Evolutionary conservation across 2,113 vertebrate genomes (phyloP).

Genomic region (Paramisgurnus dabryanus): DNA sequence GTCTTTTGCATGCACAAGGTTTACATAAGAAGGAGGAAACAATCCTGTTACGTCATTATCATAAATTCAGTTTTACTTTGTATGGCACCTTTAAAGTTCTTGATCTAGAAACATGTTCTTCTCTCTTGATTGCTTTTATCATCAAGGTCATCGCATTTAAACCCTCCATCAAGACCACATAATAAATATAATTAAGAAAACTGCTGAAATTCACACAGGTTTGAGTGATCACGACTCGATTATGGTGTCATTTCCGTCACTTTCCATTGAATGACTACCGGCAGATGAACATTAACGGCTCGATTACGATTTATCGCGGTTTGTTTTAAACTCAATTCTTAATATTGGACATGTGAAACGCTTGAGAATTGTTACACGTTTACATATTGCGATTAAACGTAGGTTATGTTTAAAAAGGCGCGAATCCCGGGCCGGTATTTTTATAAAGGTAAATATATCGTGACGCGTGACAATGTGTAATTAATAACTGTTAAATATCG

Average conservation of each 20-base stretch:
- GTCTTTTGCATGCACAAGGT: too few relatives aligned
- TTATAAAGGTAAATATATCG: neutral
- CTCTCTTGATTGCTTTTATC: neutral
- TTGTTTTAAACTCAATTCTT: neutral
- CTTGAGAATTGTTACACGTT: neutral
- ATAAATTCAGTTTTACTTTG: too few relatives aligned
- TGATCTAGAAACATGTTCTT: neutral
- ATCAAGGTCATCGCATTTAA: neutral
- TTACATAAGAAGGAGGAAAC: too few relatives aligned
- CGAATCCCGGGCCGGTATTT: neutral
- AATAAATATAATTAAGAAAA: neutral
- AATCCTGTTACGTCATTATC: too few relatives aligned
- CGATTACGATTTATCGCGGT: neutral
- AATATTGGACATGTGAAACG: too few relatives aligned
- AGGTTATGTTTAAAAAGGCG: neutral
- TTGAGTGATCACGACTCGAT: neutral
- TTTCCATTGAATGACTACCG: conserved; percentile 20
- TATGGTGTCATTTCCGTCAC: too few relatives aligned
- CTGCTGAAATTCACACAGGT: neutral
- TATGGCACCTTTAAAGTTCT: neutral
- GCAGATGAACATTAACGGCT: neutral
- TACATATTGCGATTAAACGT: neutral
- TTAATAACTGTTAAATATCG: neutral
- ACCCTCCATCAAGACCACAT: neutral
- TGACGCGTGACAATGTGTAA: neutral